phyloP scores from a whole-genome alignment of 2,797 vertebrate species.

The Platyrinchus mystaceus region DNA sequence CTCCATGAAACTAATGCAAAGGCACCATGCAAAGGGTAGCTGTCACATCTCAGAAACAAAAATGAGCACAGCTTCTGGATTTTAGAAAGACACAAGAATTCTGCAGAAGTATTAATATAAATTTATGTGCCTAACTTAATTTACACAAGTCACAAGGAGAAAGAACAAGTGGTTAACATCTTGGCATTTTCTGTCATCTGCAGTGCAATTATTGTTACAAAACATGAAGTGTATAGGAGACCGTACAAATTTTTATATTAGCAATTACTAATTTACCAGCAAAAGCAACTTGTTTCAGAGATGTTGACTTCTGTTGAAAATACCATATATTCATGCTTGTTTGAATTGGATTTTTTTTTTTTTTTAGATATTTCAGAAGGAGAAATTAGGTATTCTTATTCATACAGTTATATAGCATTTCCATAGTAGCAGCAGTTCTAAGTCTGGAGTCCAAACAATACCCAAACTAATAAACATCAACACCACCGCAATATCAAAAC shows the following conservation, averaged over 20 bases:
- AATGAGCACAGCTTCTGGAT: neutral
- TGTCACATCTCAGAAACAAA: neutral
- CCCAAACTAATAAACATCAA: neutral
- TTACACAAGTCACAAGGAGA: neutral
- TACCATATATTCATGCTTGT: neutral
- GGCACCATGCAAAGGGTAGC: neutral
- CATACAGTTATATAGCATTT: neutral
- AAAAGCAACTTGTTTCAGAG: neutral
- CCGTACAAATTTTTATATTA: neutral
- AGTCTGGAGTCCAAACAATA: neutral
- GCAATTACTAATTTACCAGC: neutral
- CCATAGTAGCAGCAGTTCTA: neutral
- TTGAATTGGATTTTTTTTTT: neutral
- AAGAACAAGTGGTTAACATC: neutral
- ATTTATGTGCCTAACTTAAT: neutral
- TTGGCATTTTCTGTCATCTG: constrained; percentile 1
- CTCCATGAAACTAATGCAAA: neutral
- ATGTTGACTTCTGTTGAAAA: neutral
- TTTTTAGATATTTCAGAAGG: neutral
- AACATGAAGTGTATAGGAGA: neutral
- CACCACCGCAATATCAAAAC: neutral
- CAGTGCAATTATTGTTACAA: neutral
- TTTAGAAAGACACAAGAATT: neutral
- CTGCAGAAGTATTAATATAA: neutral
- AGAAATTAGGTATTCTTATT: neutral